phyloP scores from a whole-genome alignment of 2,797 vertebrate genomes.

The Salmo trutta region DNA sequence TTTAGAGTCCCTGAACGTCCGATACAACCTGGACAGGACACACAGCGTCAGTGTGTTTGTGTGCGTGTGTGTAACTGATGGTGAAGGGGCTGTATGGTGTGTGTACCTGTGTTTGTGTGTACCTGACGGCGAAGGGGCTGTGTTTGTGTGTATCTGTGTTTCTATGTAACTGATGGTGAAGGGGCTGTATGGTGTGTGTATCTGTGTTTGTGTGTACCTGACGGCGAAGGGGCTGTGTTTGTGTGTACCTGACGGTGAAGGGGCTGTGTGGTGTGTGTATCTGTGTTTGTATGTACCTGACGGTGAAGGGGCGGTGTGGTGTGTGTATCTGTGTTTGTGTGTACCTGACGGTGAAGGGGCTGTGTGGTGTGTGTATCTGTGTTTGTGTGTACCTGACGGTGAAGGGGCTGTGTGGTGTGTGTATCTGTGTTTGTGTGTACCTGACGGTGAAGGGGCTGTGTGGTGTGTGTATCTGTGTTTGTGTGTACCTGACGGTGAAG shows the following conservation, averaged over 20 bases:
- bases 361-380: constrained; percentile 85
- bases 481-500: constrained; percentile 84
- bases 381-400: too few relatives aligned
- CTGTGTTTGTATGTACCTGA: constrained; percentile 82
- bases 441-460: constrained; percentile 89
- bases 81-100: constrained; percentile 82
- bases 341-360: constrained; percentile 87
- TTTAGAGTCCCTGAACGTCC: constrained; percentile 70
- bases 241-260: constrained; percentile 64
- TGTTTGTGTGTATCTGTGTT: constrained; percentile 91
- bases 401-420: constrained; percentile 88
- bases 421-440: constrained; percentile 76
- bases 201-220: constrained; percentile 82
- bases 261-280: constrained; percentile 89
- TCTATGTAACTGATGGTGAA: constrained; percentile 84
- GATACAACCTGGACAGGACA: constrained; percentile 58
- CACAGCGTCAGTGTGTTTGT: background rate
- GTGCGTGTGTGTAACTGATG: background rate
- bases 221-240: constrained; percentile 86
- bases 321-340: constrained; percentile 82
- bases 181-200: constrained; percentile 86
- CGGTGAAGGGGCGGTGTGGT: constrained; percentile 88
- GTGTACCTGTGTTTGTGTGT: constrained; percentile 80
- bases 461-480: constrained; percentile 87
- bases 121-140: constrained; percentile 73